Conservation (phyloP, 2,797 vertebrate species). For the Australoheros facetus region DNA sequence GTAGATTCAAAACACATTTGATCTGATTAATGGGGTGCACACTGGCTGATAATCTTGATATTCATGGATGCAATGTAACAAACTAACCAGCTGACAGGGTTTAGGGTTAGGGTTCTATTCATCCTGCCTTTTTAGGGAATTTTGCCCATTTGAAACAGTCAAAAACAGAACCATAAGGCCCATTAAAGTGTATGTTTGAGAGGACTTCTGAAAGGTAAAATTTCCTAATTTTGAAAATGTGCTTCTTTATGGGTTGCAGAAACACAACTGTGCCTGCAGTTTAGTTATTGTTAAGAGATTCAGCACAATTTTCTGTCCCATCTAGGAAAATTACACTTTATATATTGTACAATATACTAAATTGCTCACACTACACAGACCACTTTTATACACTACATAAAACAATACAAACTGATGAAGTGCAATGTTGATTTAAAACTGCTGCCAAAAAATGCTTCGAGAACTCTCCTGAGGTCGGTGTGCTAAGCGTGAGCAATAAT, state of each 20-base stretch:
- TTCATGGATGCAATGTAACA: too few relatives aligned
- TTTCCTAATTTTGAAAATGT: not conserved
- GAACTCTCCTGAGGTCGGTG: not conserved
- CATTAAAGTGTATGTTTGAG: not conserved
- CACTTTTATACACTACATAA: not conserved
- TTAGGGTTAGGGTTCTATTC: too few relatives aligned
- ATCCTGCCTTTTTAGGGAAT: too few relatives aligned
- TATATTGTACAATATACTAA: not conserved
- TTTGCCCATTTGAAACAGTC: not conserved
- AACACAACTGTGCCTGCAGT: not conserved
- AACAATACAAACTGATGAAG: accelerated
- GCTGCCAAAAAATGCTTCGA: not conserved
- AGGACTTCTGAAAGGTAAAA: not conserved
- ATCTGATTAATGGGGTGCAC: too few relatives aligned
- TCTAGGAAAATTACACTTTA: not conserved
- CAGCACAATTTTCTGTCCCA: not conserved
- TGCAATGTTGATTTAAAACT: not conserved
- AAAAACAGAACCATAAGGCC: not conserved
- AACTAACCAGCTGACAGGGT: too few relatives aligned
- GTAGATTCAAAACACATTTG: too few relatives aligned
- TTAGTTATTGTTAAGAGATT: not conserved
- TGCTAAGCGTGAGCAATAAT: not conserved
- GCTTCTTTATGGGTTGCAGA: not conserved
- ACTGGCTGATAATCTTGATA: too few relatives aligned
- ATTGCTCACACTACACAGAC: not conserved